Evolutionary conservation across 1,140 invertebrate species (phyloP), one percentile per base, ranked within the genome.

Genomic region (Cotesia typhae): DNA sequence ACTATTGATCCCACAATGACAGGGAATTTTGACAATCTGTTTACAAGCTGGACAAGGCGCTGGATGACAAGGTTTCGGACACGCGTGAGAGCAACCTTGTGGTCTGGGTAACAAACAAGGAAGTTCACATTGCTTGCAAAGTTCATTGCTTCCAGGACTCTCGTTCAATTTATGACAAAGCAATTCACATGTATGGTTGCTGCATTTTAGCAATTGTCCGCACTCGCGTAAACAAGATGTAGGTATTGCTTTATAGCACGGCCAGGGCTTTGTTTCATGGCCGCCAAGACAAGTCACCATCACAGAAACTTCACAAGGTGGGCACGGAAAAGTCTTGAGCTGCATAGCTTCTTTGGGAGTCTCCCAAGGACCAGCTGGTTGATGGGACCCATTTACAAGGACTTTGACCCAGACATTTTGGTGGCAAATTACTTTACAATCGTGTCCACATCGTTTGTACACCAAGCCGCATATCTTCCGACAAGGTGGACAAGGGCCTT

Each of bases 401-500:
- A 92, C 87, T 75, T 91, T 90, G 4, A 93, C 90, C 73, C 91
- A 88, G 5, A 96, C 92, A 78, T 92, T 91, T 38, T 92, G 91
- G 84, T 98, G 97, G 84, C 97, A 98, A 17, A 85, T 73, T 0
- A 88, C 89, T 57, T 89, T 88, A 85, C 96, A 98, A 0, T 84
- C 80, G 84, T 98, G 96, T 0, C 86, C 86, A 87, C 96, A 98
- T n/a, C 77, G 81, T 36, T 87, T 80, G 9, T 88, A 80, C 1
- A 76, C 72, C 77, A 93, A 91, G 0, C 85, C 86, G 84, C 96
- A 98, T 12, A 91, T 85, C 79, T 94, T 91, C 51, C 87, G 88
- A 82, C 96, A 98, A 0, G 92, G 90, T 6, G 95, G 95, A 86
- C 96, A 98, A 9, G 91, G 88, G 0, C 93, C 94, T 83, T 94